Percentiles rank a stretch among this genome's conserved stretches.
These are phyloP conservation scores for Zoanthus sansibaricus DNA, from an alignment of 92 coral and sea anemone genomes.

Conservation along the genomic window DNA sequence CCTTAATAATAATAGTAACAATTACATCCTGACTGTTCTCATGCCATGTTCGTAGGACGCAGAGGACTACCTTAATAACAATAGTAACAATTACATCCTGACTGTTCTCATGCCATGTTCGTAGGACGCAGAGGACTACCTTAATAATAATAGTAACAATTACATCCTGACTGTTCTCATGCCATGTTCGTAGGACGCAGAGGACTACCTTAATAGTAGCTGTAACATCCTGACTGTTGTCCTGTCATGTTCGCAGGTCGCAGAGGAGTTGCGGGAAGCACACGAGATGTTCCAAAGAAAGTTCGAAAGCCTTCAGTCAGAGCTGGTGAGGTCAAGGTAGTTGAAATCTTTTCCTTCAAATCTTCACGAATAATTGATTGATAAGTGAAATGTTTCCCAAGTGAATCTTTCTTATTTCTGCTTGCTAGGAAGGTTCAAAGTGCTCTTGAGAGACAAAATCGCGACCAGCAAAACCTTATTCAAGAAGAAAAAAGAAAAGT, in stretches of 20 bases:
- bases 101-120: no score
- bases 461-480: slow-evolving; percentile 78
- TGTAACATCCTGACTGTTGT: background rate
- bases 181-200: no score
- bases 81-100: background rate
- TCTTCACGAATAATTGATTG: no score
- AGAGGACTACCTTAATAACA: background rate
- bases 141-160: background rate
- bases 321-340: slow-evolving; percentile 89
- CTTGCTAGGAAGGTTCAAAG: slow-evolving; percentile 79
- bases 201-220: background rate
- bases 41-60: no score
- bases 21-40: background rate
- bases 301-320: slow-evolving; percentile 87
- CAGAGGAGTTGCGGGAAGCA: slow-evolving; percentile 91
- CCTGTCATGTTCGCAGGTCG: slow-evolving; percentile 52
- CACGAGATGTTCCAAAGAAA: slow-evolving; percentile 95
- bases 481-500: slow-evolving; percentile 80
- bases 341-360: no score
- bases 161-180: background rate
- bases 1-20: background rate
- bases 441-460: slow-evolving; percentile 87
- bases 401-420: background rate
- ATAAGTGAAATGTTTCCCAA: no score
- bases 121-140: no score